These are phyloP conservation scores for Jacana jacana DNA, from an alignment of 2,113 vertebrate genomes.

Conservation along the genomic window DNA sequence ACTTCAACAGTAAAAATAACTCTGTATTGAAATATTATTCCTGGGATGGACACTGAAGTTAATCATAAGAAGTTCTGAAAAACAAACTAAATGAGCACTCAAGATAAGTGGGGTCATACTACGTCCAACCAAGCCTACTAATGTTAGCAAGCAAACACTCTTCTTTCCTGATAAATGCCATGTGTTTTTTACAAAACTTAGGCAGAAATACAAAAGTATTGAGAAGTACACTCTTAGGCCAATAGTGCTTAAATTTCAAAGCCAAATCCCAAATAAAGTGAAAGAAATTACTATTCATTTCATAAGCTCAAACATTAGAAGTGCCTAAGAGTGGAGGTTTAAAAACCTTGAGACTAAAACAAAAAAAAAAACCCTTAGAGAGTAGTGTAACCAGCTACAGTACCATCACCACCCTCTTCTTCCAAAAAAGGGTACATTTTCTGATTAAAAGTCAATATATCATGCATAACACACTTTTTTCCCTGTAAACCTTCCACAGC, in stretches of 20 bases:
- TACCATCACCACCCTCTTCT: background rate
- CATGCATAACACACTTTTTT: accelerated
- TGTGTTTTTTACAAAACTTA: background rate
- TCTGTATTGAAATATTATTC: background rate
- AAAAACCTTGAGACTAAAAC: background rate
- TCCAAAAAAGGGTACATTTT: background rate
- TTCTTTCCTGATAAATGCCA: background rate
- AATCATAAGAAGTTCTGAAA: background rate
- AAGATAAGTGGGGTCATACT: background rate
- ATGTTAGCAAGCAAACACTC: background rate
- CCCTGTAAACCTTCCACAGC: background rate
- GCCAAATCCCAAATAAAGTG: background rate
- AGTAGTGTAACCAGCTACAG: background rate
- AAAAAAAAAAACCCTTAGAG: background rate
- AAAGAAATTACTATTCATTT: background rate
- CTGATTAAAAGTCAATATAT: background rate
- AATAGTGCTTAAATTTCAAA: background rate
- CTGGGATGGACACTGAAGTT: background rate
- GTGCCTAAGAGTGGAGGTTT: background rate
- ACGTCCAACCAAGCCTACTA: background rate
- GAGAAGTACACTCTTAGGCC: background rate
- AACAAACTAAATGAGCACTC: background rate
- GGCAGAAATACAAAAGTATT: background rate
- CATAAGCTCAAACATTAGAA: background rate
- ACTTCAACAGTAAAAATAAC: background rate